A percentile compares a stretch with the other conserved stretches of the same genome.
Conservation (phyloP, 2,113 vertebrate species). For the Urocolius indicus region DNA sequence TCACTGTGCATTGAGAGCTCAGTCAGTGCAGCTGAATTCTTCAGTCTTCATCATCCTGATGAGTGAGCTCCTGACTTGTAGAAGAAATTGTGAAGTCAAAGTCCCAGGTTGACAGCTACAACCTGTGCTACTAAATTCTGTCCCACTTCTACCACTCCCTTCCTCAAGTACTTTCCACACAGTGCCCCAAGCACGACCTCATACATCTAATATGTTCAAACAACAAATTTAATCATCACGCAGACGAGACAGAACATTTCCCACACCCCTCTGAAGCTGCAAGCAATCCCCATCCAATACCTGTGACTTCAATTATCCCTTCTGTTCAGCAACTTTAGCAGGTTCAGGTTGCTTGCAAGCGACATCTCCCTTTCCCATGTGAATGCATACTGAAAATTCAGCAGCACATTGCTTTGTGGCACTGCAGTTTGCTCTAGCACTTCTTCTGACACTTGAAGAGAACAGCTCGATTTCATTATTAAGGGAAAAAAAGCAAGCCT, state of each 20-base stretch:
- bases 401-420: not conserved
- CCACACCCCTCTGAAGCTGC: not conserved
- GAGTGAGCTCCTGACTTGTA: rapidly evolving
- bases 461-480: not conserved
- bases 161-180: not conserved
- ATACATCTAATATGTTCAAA: not conserved
- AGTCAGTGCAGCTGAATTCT: not conserved
- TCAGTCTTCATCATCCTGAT: not conserved
- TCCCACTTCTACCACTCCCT: not conserved
- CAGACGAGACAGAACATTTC: not conserved
- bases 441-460: not conserved
- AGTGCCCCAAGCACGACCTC: not conserved
- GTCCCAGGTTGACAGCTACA: not conserved
- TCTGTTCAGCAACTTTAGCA: not conserved
- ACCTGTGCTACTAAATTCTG: not conserved
- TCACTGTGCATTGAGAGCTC: rapidly evolving
- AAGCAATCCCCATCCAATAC: not conserved
- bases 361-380: not conserved
- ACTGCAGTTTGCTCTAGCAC: not conserved
- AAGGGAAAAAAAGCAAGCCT: not conserved
- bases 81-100: not conserved
- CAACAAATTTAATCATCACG: not conserved
- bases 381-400: not conserved
- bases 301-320: not conserved
- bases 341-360: not conserved